Evolutionary conservation across 2,888 invertebrate genomes (phyloP), one percentile per base, ranked within the genome.

Genomic region (Agonopterix heracliana): DNA sequence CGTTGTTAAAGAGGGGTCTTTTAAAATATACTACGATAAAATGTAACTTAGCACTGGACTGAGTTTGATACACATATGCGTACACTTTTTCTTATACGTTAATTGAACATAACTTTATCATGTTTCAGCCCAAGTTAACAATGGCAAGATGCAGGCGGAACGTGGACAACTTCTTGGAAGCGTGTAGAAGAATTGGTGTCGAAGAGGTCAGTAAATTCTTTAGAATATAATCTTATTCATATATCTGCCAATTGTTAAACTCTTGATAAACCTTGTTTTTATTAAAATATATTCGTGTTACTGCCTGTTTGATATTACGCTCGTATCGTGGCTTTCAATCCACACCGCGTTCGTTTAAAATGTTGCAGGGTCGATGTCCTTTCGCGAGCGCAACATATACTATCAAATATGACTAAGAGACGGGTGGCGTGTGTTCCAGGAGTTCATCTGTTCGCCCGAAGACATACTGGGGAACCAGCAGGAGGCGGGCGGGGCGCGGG

Each of bases 131-230:
- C 38, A 97, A 97, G 81, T 82, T 98, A 61, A 96, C 97, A n/a
- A 95, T 96, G 93, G 96, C 98, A 41, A 92, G 98, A 66, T 97
- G 97, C 89, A 91, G 97, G 66, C 91, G 96, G 70, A 98, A 98
- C 78, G 97, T 98, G 34, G 98, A 98, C 77, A 98, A 98, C 85
- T 98, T 98, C 74, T 86, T 98, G 63, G 97, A 97, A 71, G 98
- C 98, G 14, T 98, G 98, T 82, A 91, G 96, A 54, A 95, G 93
- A 82, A 96, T 98, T 67, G 98, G 98, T 59, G 96, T 98, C 10
- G 95, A 96, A 84, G 96, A 97, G 94, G 98, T 98, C 83, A 91
- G 93, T 70, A 8, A 11, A 13, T 45, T 26, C 9, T n/a, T 38
- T 36, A 26, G 7, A 45, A 3, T 14, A 11, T 26, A n/a, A 44